A percentile compares a stretch with the other conserved stretches of the same genome.
phyloP scores from a whole-genome alignment of 1,140 invertebrate genomes.

The Manduca sexta region DNA sequence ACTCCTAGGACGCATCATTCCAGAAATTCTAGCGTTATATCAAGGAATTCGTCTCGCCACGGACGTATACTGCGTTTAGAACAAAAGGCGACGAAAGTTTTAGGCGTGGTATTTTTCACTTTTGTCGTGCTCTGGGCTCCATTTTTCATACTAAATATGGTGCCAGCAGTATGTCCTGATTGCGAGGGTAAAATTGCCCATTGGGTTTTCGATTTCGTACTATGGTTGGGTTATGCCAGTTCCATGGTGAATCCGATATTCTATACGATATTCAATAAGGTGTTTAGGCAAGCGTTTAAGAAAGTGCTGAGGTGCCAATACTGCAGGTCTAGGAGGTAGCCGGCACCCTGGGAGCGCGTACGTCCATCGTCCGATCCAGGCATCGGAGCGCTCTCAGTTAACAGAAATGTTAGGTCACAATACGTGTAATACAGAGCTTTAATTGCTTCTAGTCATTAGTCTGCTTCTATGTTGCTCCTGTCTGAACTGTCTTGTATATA shows the following conservation, averaged over 20 bases:
- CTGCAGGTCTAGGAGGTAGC: constrained; percentile 75
- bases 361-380: constrained; percentile 63
- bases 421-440: constrained; percentile 47
- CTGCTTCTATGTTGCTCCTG: background rate
- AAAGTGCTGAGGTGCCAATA: constrained; percentile 89
- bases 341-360: constrained; percentile 67
- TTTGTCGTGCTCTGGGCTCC: constrained; percentile 96
- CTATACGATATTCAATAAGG: constrained; percentile 96
- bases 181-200: constrained; percentile 83
- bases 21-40: constrained; percentile 85
- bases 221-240: constrained; percentile 94
- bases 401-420: constrained; percentile 59
- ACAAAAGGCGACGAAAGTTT: constrained; percentile 95
- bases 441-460: constrained; percentile 30
- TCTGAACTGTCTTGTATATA: too few relatives aligned
- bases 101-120: constrained; percentile 94
- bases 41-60: constrained; percentile 84
- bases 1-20: constrained; percentile 78
- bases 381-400: constrained; percentile 60
- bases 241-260: constrained; percentile 96
- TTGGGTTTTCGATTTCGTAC: constrained; percentile 88
- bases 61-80: constrained; percentile 87
- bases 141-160: constrained; percentile 92
- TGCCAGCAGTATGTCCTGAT: constrained; percentile 84
- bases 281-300: constrained; percentile 92